Conservation (phyloP, 2,113 vertebrate species). For the Catharus fuscescens region DNA sequence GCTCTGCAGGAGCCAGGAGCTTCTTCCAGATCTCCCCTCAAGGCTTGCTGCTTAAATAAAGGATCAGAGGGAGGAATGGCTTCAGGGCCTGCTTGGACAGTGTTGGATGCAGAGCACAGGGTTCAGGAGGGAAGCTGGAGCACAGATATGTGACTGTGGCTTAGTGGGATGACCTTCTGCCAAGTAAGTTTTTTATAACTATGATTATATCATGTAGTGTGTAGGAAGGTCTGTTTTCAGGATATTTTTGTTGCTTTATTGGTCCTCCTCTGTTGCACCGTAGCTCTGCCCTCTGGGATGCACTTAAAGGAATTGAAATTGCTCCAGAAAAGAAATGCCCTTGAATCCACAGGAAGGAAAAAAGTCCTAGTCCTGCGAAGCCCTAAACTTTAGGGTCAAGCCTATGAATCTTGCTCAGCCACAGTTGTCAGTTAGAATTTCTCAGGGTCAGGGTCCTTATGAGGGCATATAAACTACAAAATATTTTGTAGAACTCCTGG, state of each 20-base stretch:
- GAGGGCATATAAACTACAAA: neutral
- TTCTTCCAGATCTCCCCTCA: neutral
- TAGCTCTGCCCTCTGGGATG: slow-evolving; percentile 26
- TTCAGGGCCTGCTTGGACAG: too few relatives aligned
- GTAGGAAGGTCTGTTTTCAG: neutral
- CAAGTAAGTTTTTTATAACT: neutral
- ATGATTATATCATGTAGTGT: neutral
- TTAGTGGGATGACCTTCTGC: neutral
- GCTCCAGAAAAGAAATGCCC: neutral
- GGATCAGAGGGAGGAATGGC: neutral
- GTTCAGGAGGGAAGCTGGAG: neutral
- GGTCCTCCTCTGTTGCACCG: neutral
- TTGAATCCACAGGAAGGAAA: neutral
- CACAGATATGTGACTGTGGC: neutral
- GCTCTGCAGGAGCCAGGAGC: neutral
- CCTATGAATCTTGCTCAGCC: neutral
- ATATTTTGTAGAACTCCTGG: neutral
- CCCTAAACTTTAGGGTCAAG: neutral
- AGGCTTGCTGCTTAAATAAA: neutral
- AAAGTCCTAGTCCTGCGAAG: neutral
- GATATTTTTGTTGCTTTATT: neutral
- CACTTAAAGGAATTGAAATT: neutral
- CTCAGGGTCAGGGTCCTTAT: neutral
- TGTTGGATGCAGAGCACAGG: neutral
- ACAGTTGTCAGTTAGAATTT: neutral